Percentiles rank a stretch among this genome's conserved stretches.
Conservation (phyloP, 2,797 vertebrate species). For the Rhincodon typus region DNA sequence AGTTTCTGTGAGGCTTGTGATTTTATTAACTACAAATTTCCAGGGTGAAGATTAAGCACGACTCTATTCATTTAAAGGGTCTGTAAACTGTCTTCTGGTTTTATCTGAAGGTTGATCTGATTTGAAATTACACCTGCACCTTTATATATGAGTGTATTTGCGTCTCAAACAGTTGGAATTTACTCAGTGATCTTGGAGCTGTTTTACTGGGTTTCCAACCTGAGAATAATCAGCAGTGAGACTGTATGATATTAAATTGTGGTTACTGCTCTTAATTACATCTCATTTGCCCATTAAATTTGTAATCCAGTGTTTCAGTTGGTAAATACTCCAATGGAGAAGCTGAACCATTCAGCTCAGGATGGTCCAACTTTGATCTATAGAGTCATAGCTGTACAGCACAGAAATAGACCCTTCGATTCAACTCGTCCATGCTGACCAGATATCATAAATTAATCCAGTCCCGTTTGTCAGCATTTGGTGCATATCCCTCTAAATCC, state of each 20-base stretch:
- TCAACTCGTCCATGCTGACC: no score
- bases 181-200: neutral
- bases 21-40: neutral
- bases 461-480: no score
- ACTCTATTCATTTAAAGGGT: neutral
- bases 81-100: neutral
- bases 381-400: no score
- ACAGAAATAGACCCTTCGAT: no score
- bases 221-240: neutral
- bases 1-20: neutral
- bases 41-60: neutral
- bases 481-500: no score
- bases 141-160: neutral
- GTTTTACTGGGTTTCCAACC: neutral
- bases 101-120: neutral
- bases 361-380: neutral
- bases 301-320: neutral
- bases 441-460: no score
- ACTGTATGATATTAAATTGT: neutral
- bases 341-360: neutral
- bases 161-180: neutral
- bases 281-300: neutral
- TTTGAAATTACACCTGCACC: neutral
- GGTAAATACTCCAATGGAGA: neutral
- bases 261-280: neutral